A percentile compares a stretch with the other conserved stretches of the same genome.
Evolutionary conservation across 2,113 vertebrate species (phyloP).

Genomic region (Ceyx melanurus): DNA sequence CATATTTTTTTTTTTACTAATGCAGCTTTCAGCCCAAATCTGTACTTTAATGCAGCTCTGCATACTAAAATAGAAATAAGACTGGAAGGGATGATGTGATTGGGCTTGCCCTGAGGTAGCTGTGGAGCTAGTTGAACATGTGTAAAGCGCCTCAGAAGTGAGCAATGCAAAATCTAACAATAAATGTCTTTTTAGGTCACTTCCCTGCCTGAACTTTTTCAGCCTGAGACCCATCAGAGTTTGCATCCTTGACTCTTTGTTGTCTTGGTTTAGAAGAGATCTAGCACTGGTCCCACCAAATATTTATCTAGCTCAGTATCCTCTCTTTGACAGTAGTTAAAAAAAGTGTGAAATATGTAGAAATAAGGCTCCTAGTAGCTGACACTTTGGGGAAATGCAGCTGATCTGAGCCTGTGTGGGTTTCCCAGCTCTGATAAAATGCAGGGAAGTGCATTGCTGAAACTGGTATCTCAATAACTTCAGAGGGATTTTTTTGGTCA

Average conservation of each 20-base stretch:
- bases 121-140: not conserved
- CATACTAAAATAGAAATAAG: conserved; percentile 17
- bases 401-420: not conserved
- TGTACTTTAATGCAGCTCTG: conserved; percentile 24
- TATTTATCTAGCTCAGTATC: not conserved
- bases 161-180: not conserved
- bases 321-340: not conserved
- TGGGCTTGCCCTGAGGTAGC: not conserved
- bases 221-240: not conserved
- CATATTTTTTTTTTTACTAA: not conserved
- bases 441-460: not conserved
- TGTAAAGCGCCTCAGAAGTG: not conserved
- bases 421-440: not conserved
- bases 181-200: not conserved
- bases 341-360: not conserved
- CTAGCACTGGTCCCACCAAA: not conserved
- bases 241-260: not conserved
- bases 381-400: not conserved
- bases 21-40: conserved; percentile 43
- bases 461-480: not conserved
- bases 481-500: not conserved
- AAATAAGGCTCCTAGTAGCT: not conserved
- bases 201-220: not conserved
- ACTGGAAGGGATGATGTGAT: not conserved
- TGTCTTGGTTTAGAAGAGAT: not conserved